phyloP scores from a whole-genome alignment of 2,797 vertebrate species.

The Acanthurus leucopareius region DNA sequence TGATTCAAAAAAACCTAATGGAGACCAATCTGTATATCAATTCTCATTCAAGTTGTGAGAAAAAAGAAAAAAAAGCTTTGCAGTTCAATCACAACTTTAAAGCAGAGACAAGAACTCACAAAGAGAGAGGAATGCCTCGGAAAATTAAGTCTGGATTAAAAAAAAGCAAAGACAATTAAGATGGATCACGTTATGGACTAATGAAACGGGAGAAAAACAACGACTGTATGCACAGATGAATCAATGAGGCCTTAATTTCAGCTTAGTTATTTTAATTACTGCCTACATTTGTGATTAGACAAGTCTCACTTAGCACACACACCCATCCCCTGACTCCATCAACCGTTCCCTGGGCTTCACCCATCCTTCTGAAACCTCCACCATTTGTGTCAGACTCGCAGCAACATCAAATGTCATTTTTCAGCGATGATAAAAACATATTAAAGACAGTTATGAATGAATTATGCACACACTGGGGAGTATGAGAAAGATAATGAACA shows the following conservation, averaged over 20 bases:
- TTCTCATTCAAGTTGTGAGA: slow-evolving; percentile 67
- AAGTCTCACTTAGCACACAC: slow-evolving; percentile 56
- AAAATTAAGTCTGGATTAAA: slow-evolving; percentile 64
- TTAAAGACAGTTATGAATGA: slow-evolving; percentile 36
- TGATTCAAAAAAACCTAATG: slow-evolving; percentile 69
- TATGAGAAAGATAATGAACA: slow-evolving; percentile 29
- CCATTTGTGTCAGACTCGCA: slow-evolving; percentile 37
- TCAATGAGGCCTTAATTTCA: slow-evolving; percentile 77
- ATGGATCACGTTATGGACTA: slow-evolving; percentile 63
- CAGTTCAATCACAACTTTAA: slow-evolving; percentile 42
- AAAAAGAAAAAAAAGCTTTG: slow-evolving; percentile 20
- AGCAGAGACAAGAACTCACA: slow-evolving; percentile 20
- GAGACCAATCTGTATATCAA: slow-evolving; percentile 73
- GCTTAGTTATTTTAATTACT: slow-evolving; percentile 78
- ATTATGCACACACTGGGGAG: slow-evolving; percentile 27
- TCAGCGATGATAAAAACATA: slow-evolving; percentile 31
- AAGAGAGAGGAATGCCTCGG: slow-evolving; percentile 44
- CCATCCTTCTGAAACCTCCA: slow-evolving; percentile 27
- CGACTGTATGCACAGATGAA: slow-evolving; percentile 70
- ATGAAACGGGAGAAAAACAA: slow-evolving; percentile 75
- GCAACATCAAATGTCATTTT: slow-evolving; percentile 34
- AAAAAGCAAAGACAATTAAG: slow-evolving; percentile 42
- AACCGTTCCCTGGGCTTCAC: slow-evolving; percentile 23
- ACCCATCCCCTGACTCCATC: slow-evolving; percentile 29
- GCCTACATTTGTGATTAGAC: slow-evolving; percentile 73